These are phyloP conservation scores for Stictocephala bisonia DNA, from an alignment of 2,888 invertebrate species.

Conservation along the genomic window DNA sequence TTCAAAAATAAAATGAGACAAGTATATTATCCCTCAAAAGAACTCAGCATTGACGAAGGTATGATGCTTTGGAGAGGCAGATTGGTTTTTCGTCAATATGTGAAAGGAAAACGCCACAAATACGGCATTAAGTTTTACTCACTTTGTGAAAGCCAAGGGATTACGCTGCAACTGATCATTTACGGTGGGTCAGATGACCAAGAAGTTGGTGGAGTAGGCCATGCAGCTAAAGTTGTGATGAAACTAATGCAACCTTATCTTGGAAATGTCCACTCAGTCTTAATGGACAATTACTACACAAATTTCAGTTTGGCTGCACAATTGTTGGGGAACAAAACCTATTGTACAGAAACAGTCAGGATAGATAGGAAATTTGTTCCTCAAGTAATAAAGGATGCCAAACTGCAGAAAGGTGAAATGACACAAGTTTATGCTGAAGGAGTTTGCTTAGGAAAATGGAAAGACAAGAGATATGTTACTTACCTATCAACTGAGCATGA, in stretches of 20 bases:
- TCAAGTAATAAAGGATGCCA: slow-evolving; percentile 4
- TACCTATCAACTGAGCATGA: slow-evolving; percentile 12
- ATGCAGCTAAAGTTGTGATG: slow-evolving; percentile 21
- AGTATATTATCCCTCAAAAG: slow-evolving; percentile 48
- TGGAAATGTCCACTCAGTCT: not conserved
- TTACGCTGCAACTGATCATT: not conserved
- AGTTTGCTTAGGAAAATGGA: slow-evolving; percentile 1
- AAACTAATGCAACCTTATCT: slow-evolving; percentile 18
- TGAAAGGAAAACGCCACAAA: slow-evolving; percentile 11
- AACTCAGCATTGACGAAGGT: slow-evolving; percentile 49
- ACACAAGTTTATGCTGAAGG: not conserved
- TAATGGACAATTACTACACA: slow-evolving; percentile 25
- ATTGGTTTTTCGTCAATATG: slow-evolving; percentile 47
- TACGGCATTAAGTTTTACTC: slow-evolving; percentile 9
- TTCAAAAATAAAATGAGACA: slow-evolving; percentile 50
- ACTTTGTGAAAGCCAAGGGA: slow-evolving; percentile 15
- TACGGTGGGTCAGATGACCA: slow-evolving; percentile 14
- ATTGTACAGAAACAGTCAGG: slow-evolving; percentile 42
- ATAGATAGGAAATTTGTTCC: slow-evolving; percentile 34
- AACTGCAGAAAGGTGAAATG: slow-evolving; percentile 43
- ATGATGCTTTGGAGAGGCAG: slow-evolving; percentile 56
- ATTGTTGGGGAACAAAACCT: slow-evolving; percentile 34
- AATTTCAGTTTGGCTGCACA: not conserved
- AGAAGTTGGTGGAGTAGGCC: slow-evolving; percentile 1
- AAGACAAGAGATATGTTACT: not conserved